A percentile compares a stretch with the other conserved stretches of the same genome.
Evolutionary conservation across 2,113 vertebrate genomes (phyloP).

Genomic region (Nannobrachium achirus): DNA sequence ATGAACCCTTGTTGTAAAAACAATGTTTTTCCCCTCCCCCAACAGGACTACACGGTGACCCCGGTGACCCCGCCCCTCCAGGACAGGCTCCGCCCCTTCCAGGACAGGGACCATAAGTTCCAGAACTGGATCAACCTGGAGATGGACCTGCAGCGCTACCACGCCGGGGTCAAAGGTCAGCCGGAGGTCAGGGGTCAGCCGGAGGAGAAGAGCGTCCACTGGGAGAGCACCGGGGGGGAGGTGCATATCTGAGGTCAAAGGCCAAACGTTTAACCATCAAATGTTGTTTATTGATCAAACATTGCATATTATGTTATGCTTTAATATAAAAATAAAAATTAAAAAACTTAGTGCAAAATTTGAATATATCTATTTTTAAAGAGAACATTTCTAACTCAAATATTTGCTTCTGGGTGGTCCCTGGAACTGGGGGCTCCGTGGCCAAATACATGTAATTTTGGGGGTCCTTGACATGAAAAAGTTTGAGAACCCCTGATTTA

Average conservation of each 20-base stretch:
- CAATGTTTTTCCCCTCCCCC: too few species aligned
- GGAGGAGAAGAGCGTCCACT: constrained; percentile 20
- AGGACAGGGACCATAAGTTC: constrained; percentile 59
- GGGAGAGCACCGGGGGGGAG: constrained; percentile 65
- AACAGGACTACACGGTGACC: constrained; percentile 78
- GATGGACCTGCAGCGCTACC: constrained; percentile 52
- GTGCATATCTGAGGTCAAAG: constrained; percentile 72
- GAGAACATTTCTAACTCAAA: too few species aligned
- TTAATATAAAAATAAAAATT: too few species aligned
- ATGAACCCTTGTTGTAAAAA: too few species aligned
- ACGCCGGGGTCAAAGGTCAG: constrained; percentile 59
- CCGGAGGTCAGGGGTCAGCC: constrained; percentile 10
- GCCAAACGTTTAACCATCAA: not conserved
- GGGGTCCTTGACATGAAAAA: too few species aligned
- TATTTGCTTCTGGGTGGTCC: too few species aligned
- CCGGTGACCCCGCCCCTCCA: constrained; percentile 66
- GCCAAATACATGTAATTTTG: too few species aligned
- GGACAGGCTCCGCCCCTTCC: constrained; percentile 63
- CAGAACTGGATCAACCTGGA: constrained; percentile 84
- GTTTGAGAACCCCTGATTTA: too few species aligned
- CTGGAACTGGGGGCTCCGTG: too few species aligned
- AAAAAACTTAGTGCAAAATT: not conserved
- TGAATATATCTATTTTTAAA: too few species aligned
- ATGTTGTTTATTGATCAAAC: too few species aligned
- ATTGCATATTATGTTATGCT: too few species aligned